Evolutionary conservation across 2,888 invertebrate species (phyloP), one percentile per base, ranked within the genome.

Genomic region (Gandaritis pyraliata): DNA sequence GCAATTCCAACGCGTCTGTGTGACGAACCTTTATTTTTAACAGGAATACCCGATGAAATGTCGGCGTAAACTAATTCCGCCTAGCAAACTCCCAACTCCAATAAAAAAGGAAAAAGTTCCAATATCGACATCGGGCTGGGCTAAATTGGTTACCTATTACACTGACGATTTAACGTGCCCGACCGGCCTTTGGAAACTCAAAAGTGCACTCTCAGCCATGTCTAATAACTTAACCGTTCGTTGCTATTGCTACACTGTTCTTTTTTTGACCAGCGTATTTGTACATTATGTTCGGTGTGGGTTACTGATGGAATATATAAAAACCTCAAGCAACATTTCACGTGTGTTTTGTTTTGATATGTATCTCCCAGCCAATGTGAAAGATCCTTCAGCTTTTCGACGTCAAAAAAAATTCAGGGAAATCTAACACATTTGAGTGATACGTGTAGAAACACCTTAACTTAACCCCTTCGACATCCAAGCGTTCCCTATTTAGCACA

Each of bases 41-140:
- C 85, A 85, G 86, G 88, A 88, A 88, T 91, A 88, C 85, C 86
- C 85, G 86, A 91, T 91, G 87, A 90, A 91, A 90, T 87, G 86
- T 81, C 75, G 82, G 77, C 79, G 89, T 86, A 90, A 90, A 92
- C 92, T 89, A 90, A 92, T 91, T 90, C 81, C 87, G 77, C 66
- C 73, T 84, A 85, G 89, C 85, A 88, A 91, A 91, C 89, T 89
- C 80, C 76, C 80, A 86, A 84, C 85, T 85, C 82, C 73, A 72
- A 83, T 81, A 80, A 88, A 86, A 82, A 78, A 76, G 71, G 77
- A 84, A 85, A 50, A 87, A 81, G 66, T 74, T 61, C 80, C 81
- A 80, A 83, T 81, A 85, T 85, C 83, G 80, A 81, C 81, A 83
- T 80, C 81, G 80, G 72, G 72, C 75, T 72, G 72, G 81, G 77